These are phyloP conservation scores for Himalopsyche japonica DNA, from an alignment of 2,888 invertebrate genomes.

Conservation along the genomic window DNA sequence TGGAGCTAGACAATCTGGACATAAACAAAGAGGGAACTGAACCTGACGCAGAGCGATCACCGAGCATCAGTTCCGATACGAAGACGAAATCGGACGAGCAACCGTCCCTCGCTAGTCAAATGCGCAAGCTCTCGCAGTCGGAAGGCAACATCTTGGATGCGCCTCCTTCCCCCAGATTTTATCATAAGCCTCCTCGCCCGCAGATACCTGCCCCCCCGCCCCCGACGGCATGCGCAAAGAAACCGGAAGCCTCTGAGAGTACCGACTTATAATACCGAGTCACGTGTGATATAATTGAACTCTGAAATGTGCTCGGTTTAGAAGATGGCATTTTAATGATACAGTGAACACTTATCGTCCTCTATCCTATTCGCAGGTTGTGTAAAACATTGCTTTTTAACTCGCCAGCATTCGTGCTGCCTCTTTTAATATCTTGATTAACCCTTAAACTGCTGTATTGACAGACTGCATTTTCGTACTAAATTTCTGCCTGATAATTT, in stretches of 20 bases:
- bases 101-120: conserved; percentile 49
- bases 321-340: neutral
- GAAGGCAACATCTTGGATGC: conserved; percentile 65
- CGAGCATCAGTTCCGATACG: conserved; percentile 53
- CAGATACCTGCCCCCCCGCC: conserved; percentile 48
- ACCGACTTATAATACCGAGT: conserved; percentile 49
- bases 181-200: conserved; percentile 48
- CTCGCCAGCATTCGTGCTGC: neutral
- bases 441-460: neutral
- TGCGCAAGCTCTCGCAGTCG: conserved; percentile 60
- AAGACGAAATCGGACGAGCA: conserved; percentile 51
- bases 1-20: conserved; percentile 44
- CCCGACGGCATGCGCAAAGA: conserved; percentile 46
- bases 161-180: conserved; percentile 49
- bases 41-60: conserved; percentile 54
- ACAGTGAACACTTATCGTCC: neutral
- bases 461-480: too few relatives aligned
- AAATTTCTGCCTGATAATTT: too few relatives aligned
- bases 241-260: conserved; percentile 45
- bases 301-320: neutral
- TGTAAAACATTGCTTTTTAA: neutral
- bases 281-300: neutral
- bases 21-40: conserved; percentile 42
- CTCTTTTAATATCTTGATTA: neutral
- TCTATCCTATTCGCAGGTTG: neutral